A percentile compares a stretch with the other conserved stretches of the same genome.
Evolutionary conservation across 2,797 vertebrate species (phyloP).

Genomic region (Petrocephalus sullivani): DNA sequence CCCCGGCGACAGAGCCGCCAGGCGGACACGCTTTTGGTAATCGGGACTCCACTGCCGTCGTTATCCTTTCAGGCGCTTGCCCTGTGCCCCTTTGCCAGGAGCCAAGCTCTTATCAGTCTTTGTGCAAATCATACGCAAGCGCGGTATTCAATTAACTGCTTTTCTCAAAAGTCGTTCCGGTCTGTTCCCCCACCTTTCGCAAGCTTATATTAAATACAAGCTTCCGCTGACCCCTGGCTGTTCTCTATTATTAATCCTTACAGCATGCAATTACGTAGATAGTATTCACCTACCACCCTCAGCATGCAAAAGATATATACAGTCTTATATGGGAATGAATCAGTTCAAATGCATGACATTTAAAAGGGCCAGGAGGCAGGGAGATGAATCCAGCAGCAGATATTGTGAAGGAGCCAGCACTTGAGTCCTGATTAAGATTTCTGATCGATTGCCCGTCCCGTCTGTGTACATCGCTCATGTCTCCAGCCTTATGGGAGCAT

Average conservation of each 20-base stretch:
- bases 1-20: neutral
- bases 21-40: neutral
- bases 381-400: neutral
- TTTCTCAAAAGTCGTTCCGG: neutral
- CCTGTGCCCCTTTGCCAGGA: neutral
- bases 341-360: neutral
- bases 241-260: neutral
- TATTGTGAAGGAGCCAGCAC: neutral
- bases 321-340: neutral
- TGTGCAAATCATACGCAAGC: neutral
- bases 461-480: neutral
- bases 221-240: neutral
- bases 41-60: neutral
- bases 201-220: constrained; percentile 17
- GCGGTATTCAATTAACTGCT: neutral
- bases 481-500: neutral
- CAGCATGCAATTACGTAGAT: neutral
- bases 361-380: neutral
- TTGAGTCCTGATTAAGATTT: neutral
- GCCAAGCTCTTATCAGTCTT: neutral
- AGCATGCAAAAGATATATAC: neutral
- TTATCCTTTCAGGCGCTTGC: neutral
- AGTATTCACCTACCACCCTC: neutral
- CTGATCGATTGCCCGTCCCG: neutral
- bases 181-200: neutral